These are phyloP conservation scores for Coleophora flavipennella DNA, from an alignment of 2,888 invertebrate species.

Conservation along the genomic window DNA sequence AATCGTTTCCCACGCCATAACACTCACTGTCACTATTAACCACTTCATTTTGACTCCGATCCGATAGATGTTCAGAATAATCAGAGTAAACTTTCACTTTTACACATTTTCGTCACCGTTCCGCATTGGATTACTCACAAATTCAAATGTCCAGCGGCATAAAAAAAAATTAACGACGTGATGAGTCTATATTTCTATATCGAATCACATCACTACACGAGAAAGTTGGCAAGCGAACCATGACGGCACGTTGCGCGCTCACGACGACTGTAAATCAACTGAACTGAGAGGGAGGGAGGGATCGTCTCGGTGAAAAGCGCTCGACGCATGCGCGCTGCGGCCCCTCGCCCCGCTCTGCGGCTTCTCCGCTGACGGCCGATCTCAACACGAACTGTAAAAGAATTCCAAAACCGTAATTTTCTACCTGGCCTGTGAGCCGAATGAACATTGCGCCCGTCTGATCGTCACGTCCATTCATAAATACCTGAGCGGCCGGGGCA, in stretches of 20 bases:
- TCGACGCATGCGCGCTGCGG: slow-evolving; percentile 63
- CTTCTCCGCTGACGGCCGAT: slow-evolving; percentile 54
- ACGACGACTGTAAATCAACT: slow-evolving; percentile 59
- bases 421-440: slow-evolving; percentile 62
- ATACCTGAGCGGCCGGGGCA: slow-evolving; percentile 55
- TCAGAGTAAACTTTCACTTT: slow-evolving; percentile 34
- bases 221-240: slow-evolving; percentile 73
- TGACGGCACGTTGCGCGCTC: slow-evolving; percentile 71
- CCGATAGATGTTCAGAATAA: slow-evolving; percentile 28
- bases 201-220: slow-evolving; percentile 72
- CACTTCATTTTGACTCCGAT: slow-evolving; percentile 60
- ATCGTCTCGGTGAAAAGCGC: slow-evolving; percentile 53
- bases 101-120: slow-evolving; percentile 35
- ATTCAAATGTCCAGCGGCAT: slow-evolving; percentile 27
- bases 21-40: slow-evolving; percentile 59
- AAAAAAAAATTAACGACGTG: slow-evolving; percentile 29
- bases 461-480: slow-evolving; percentile 71
- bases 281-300: slow-evolving; percentile 66
- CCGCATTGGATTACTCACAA: slow-evolving; percentile 23
- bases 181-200: slow-evolving; percentile 44
- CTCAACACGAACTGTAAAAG: slow-evolving; percentile 61
- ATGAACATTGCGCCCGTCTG: slow-evolving; percentile 51
- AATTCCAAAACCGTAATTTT: slow-evolving; percentile 69
- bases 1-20: slow-evolving; percentile 56
- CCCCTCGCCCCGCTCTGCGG: slow-evolving; percentile 69